Conservation (phyloP, 2,888 invertebrate genomes). For the Azorinus chamasolen region DNA sequence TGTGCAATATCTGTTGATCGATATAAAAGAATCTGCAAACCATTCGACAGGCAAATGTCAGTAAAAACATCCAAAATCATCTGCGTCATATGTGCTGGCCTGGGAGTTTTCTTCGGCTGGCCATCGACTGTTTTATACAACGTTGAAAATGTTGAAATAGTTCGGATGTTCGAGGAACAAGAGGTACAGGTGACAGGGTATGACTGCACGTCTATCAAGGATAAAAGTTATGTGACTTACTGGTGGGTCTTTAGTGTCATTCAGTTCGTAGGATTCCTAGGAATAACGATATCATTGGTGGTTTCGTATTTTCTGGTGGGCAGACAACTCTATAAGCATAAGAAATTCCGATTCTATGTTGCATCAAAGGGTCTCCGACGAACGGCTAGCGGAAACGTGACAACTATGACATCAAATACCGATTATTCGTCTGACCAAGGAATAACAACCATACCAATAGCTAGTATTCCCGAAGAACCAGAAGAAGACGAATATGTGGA, state of each 20-base stretch:
- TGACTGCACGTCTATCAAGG: slow-evolving; percentile 75
- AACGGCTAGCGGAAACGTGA: slow-evolving; percentile 57
- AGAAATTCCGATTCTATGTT: slow-evolving; percentile 63
- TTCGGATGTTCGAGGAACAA: slow-evolving; percentile 40
- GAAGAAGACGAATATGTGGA: slow-evolving; percentile 54
- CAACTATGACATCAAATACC: slow-evolving; percentile 48
- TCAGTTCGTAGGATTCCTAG: slow-evolving; percentile 73
- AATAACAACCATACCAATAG: slow-evolving; percentile 34
- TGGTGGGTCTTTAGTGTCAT: slow-evolving; percentile 70
- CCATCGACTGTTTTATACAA: slow-evolving; percentile 73
- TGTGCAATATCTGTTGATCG: slow-evolving; percentile 76
- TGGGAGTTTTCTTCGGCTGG: slow-evolving; percentile 62
- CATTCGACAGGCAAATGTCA: slow-evolving; percentile 73
- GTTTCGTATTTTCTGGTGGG: slow-evolving; percentile 73
- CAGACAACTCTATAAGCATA: slow-evolving; percentile 64
- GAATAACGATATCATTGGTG: slow-evolving; percentile 59
- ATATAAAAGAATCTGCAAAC: slow-evolving; percentile 76
- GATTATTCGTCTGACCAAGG: slow-evolving; percentile 42
- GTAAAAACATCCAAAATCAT: slow-evolving; percentile 64
- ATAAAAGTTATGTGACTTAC: slow-evolving; percentile 60
- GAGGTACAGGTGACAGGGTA: slow-evolving; percentile 52
- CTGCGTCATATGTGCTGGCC: slow-evolving; percentile 35
- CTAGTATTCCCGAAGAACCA: slow-evolving; percentile 58
- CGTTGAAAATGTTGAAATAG: slow-evolving; percentile 62
- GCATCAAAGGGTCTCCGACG: slow-evolving; percentile 45